Percentiles rank a stretch among this genome's conserved stretches.
Evolutionary conservation across 2,888 invertebrate genomes (phyloP).

Genomic region (Cataglyphis altisquamis): DNA sequence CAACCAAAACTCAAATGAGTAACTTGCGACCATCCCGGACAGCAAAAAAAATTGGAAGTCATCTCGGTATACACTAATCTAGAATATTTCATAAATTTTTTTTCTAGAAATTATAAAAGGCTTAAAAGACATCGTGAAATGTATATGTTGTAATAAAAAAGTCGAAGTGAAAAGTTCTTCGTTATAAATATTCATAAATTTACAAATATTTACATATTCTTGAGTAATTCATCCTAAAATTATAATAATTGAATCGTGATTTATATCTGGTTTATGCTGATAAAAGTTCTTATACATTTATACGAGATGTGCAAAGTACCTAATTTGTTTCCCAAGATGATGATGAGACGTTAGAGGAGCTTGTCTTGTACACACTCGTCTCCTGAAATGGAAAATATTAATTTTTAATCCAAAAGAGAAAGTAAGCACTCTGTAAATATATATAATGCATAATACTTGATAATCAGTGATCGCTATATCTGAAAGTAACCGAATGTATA

Average conservation of each 20-base stretch:
- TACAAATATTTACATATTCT: background rate
- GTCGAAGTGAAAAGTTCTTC: background rate
- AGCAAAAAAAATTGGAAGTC: slow-evolving; percentile 85
- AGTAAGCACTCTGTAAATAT: background rate
- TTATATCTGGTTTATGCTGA: background rate
- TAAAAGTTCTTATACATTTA: background rate
- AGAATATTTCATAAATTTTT: slow-evolving; percentile 32
- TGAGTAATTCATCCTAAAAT: background rate
- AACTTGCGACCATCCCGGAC: slow-evolving; percentile 89
- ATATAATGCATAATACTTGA: background rate
- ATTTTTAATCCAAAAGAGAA: background rate
- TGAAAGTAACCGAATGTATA: background rate
- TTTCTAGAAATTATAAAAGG: background rate
- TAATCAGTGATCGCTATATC: background rate
- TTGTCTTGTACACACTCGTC: slow-evolving; percentile 81
- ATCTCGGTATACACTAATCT: slow-evolving; percentile 82
- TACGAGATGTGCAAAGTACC: slow-evolving; percentile 76
- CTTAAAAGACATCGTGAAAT: background rate
- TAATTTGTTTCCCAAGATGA: slow-evolving; percentile 80
- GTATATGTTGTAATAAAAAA: background rate
- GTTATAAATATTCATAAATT: background rate
- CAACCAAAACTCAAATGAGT: slow-evolving; percentile 88
- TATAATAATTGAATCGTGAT: background rate
- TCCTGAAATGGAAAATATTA: slow-evolving; percentile 74
- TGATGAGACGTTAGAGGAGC: slow-evolving; percentile 71